A percentile compares a stretch with the other conserved stretches of the same genome.
phyloP scores from a whole-genome alignment of 2,113 vertebrate species.

The mouse (Mus musculus) region DNA sequence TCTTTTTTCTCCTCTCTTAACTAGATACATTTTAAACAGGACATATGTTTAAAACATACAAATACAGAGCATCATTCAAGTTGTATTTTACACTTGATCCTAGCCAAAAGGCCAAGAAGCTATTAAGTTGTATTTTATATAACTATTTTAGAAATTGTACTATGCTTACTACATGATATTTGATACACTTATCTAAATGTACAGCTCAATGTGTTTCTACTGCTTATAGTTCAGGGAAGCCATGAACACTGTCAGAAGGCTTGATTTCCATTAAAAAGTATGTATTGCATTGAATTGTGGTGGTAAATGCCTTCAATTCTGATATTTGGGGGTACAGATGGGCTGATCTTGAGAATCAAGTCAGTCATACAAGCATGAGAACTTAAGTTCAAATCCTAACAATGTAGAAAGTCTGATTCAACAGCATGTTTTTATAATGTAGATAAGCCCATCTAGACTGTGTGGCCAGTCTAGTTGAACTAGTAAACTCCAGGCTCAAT shows the following conservation, averaged over 20 bases:
- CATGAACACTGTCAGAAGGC: not conserved
- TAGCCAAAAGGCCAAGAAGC: too few relatives aligned
- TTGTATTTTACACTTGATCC: not conserved
- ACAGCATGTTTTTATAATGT: too few relatives aligned
- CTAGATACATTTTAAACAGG: not conserved
- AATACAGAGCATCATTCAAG: not conserved
- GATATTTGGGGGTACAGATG: not conserved
- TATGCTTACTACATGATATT: not conserved
- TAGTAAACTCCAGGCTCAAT: not conserved
- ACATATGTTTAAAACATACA: not conserved
- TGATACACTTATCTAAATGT: not conserved
- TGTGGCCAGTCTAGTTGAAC: not conserved
- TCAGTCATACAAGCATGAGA: not conserved
- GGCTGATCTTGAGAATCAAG: not conserved
- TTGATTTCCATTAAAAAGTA: not conserved
- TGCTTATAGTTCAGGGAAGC: not conserved
- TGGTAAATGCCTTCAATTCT: not conserved
- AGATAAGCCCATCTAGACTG: too few relatives aligned
- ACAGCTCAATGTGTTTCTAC: not conserved
- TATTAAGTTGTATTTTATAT: not conserved
- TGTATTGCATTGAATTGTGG: not conserved
- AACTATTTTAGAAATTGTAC: not conserved
- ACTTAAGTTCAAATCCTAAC: not conserved
- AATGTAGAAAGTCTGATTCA: not conserved
- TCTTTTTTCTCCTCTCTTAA: not conserved